Evolutionary conservation across 2,797 vertebrate species (phyloP), one percentile per base, ranked within the genome.

Genomic region (Brachyalestes nurse): DNA sequence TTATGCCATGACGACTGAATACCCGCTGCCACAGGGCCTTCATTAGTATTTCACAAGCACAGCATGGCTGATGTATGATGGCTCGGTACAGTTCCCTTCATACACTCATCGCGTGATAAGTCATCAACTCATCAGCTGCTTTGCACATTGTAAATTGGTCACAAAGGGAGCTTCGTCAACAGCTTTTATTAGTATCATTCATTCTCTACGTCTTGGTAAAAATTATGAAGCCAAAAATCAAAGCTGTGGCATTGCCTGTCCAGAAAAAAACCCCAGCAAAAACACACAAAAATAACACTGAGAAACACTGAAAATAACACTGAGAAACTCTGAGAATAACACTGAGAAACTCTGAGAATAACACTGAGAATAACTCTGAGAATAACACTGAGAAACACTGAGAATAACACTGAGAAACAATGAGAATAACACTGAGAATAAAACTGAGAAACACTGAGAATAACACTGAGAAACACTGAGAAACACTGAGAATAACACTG

Each of bases 71-170:
- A 84, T 77, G n/a, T 64, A 28, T 79, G 55, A 60, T 77, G 55
- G 70, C 64, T 78, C 58, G 45, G n/a, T 72, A 80, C 47, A 19
- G 69, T 75, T 84, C 66, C 79, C 80, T 72, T 67, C 58, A 45
- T 79, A 47, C 58, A 51, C 38, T 82, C 62, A 4, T 58, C 58
- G 47, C 57, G 71, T 69, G 69, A 76, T 81, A 72, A 73, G 73
- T 79, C 67, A 76, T 80, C 72, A 60, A 70, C 76, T 82, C 45
- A 75, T 82, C 72, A 75, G 61, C 51, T 69, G 40, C 78, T 72
- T 78, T 72, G 58, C 80, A 75, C 74, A 71, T 66, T 74, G 82
- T 81, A 79, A 86, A 84, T 80, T 76, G 47, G 75, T 57, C 80
- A 80, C 79, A 47, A 57, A 76, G 77, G 73, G 77, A 79, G 65